phyloP scores from a whole-genome alignment of 1,140 invertebrate genomes.

The Platyscapa corneri region DNA sequence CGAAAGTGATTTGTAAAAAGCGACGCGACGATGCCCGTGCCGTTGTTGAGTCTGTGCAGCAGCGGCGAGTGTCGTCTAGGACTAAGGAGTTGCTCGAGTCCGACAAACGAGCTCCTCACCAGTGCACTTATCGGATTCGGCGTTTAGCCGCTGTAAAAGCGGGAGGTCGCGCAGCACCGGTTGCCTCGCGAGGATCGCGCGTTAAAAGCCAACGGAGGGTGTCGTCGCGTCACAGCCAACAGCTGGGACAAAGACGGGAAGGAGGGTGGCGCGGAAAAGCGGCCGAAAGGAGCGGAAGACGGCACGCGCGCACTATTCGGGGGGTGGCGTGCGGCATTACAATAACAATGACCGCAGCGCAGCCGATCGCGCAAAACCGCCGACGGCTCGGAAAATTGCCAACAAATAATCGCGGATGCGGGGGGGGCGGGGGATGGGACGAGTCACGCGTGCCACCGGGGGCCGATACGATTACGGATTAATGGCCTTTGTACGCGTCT shows the following conservation, averaged over 20 bases:
- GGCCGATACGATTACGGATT: slow-evolving; percentile 27
- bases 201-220: no score
- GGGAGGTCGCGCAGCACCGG: no score
- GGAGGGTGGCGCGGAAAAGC: not conserved
- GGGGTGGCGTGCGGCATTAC: slow-evolving; percentile 59
- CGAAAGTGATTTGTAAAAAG: no score
- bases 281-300: not conserved
- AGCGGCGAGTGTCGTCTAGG: no score
- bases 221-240: not conserved
- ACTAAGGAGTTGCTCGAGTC: no score
- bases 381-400: slow-evolving; percentile 69
- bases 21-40: no score
- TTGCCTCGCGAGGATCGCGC: no score
- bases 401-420: slow-evolving; percentile 66
- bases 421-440: not conserved
- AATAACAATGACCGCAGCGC: slow-evolving; percentile 70
- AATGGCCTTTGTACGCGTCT: slow-evolving; percentile 32
- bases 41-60: no score
- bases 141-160: no score
- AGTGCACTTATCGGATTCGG: no score
- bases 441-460: not conserved
- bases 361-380: slow-evolving; percentile 51
- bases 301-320: slow-evolving; percentile 57
- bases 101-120: no score
- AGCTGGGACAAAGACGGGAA: no score